phyloP scores from a whole-genome alignment of 2,888 invertebrate species.

The Lasius platythorax region DNA sequence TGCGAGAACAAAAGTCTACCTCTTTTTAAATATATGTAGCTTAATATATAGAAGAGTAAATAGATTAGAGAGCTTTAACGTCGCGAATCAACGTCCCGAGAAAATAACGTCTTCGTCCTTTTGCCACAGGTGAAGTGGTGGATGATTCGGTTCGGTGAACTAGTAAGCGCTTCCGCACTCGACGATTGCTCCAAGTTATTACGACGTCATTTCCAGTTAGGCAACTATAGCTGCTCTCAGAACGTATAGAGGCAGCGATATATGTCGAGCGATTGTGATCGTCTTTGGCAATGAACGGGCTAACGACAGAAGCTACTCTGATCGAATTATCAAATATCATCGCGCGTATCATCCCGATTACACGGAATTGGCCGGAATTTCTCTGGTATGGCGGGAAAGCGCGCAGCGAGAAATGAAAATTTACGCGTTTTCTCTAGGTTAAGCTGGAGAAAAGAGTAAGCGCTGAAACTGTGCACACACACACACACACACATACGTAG shows the following conservation, averaged over 20 bases:
- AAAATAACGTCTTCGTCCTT: conserved; percentile 27
- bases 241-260: conserved; percentile 28
- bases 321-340: conserved; percentile 42
- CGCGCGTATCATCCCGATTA: conserved; percentile 1
- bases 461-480: neutral
- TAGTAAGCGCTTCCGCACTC: conserved; percentile 42
- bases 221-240: conserved; percentile 33
- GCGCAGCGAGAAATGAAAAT: neutral
- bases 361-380: conserved; percentile 15
- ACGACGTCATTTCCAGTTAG: conserved; percentile 55
- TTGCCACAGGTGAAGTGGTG: conserved; percentile 28
- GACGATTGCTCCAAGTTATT: conserved; percentile 49
- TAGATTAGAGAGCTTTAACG: neutral
- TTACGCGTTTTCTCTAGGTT: neutral
- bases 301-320: conserved; percentile 23
- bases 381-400: neutral
- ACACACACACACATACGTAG: conserved; percentile 15
- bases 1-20: neutral
- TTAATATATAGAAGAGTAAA: neutral
- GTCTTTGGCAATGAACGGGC: conserved; percentile 25
- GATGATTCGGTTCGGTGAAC: conserved; percentile 54
- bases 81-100: conserved; percentile 32
- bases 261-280: conserved; percentile 49
- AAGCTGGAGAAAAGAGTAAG: neutral
- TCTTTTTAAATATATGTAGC: neutral